Percentiles rank a stretch among this genome's conserved stretches.
phyloP scores from a whole-genome alignment of 2,888 invertebrate genomes.

The Dugesia japonica region DNA sequence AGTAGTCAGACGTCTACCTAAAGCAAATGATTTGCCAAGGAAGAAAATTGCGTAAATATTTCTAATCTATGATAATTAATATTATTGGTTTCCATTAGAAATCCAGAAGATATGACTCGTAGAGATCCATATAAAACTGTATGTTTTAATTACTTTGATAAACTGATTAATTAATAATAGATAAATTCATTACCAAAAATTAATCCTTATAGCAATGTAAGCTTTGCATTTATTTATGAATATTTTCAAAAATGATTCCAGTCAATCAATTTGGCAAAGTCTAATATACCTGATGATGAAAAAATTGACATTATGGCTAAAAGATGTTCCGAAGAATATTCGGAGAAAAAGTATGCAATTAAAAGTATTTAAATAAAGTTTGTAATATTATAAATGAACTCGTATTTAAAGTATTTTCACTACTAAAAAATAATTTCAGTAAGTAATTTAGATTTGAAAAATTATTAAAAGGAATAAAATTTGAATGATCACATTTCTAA shows the following conservation, averaged over 20 bases:
- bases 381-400: no score
- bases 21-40: not conserved
- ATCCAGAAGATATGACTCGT: not conserved
- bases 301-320: not conserved
- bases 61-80: not conserved
- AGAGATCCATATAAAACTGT: not conserved
- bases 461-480: no score
- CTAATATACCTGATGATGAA: not conserved
- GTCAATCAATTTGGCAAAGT: not conserved
- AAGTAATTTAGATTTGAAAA: no score
- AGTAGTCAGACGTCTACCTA: not conserved
- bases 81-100: no score
- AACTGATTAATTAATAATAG: not conserved
- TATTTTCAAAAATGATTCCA: not conserved
- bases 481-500: no score
- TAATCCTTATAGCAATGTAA: not conserved
- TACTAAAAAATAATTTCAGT: no score
- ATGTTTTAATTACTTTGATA: not conserved
- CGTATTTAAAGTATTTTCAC: no score
- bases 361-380: no score
- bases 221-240: not conserved
- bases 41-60: not conserved
- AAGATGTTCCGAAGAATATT: not conserved
- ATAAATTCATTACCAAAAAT: not conserved
- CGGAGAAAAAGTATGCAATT: not conserved